phyloP scores from a whole-genome alignment of 2,888 invertebrate species.

The Lithophane socia region DNA sequence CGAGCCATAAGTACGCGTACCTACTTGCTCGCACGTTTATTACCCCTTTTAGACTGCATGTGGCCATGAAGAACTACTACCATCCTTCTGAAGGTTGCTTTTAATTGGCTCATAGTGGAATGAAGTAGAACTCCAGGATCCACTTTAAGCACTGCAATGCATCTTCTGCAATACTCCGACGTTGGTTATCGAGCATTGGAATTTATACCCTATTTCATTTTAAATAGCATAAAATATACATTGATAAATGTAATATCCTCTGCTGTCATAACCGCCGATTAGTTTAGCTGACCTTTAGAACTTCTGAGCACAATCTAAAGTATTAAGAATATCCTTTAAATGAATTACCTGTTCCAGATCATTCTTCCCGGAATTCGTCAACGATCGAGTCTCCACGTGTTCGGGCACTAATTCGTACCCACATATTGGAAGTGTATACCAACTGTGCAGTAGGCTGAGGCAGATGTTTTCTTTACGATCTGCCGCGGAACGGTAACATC shows the following conservation, averaged over 20 bases:
- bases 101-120: background rate
- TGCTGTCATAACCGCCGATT: no score
- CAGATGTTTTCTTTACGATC: slow-evolving; percentile 94
- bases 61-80: background rate
- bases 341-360: slow-evolving; percentile 83
- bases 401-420: slow-evolving; percentile 96
- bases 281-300: background rate
- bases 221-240: background rate
- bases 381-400: slow-evolving; percentile 96
- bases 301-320: background rate
- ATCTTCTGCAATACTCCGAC: background rate
- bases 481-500: slow-evolving; percentile 74
- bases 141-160: background rate
- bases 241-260: background rate
- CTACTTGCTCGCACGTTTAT: no score
- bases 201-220: background rate
- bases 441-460: slow-evolving; percentile 93
- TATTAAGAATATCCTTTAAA: background rate
- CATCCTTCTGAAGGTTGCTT: background rate
- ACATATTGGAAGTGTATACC: slow-evolving; percentile 94
- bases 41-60: background rate
- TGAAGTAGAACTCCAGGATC: background rate
- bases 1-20: no score
- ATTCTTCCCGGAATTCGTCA: slow-evolving; percentile 93
- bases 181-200: background rate